These are phyloP conservation scores for Tolypeutes matacus DNA, from an alignment of 2,797 vertebrate genomes.

Conservation along the genomic window DNA sequence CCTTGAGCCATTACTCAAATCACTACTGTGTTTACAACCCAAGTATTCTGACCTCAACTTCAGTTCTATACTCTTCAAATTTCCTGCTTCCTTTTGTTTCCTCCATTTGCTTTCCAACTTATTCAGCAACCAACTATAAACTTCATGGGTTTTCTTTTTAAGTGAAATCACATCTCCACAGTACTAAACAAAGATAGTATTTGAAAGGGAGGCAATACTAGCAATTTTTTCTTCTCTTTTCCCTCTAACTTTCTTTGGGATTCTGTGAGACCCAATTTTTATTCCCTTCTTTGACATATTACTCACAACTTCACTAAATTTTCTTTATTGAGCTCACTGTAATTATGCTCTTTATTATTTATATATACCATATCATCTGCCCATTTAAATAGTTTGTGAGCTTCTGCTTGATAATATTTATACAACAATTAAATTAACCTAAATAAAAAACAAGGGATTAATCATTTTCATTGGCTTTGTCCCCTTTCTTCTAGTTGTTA, in stretches of 20 bases:
- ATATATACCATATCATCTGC: fast-evolving
- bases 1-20: neutral
- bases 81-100: neutral
- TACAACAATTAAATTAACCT: neutral
- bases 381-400: neutral
- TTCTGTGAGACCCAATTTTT: neutral
- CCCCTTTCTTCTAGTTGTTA: fast-evolving
- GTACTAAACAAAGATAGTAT: fast-evolving
- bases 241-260: neutral
- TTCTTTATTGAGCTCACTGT: fast-evolving
- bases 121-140: neutral
- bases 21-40: neutral
- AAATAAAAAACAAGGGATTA: too few relatives aligned
- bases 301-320: neutral
- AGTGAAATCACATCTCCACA: neutral
- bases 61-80: neutral
- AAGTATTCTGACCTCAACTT: neutral
- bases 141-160: neutral
- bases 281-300: too few relatives aligned
- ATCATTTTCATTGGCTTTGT: fast-evolving
- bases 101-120: neutral
- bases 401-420: neutral
- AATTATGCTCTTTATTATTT: neutral
- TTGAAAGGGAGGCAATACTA: neutral
- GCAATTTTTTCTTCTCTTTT: neutral